Evolutionary conservation across 2,888 invertebrate genomes (phyloP).

Genomic region (Sepiola atlantica): DNA sequence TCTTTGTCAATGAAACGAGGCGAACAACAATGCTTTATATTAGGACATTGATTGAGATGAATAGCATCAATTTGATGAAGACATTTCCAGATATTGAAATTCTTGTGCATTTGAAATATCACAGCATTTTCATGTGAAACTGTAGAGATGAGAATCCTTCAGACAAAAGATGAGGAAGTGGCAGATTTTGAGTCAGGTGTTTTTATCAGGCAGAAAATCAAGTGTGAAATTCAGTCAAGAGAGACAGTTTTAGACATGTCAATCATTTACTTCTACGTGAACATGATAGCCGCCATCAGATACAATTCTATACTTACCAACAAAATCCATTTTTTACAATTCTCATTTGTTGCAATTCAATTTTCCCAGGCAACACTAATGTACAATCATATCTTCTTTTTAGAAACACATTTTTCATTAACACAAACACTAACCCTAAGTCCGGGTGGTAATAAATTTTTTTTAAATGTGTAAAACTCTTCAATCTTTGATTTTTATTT

Average conservation of each 20-base stretch:
- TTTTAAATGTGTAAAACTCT: too few relatives aligned
- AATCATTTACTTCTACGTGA: not conserved
- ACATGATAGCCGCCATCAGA: not conserved
- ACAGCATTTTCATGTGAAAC: not conserved
- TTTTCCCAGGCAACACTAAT: too few relatives aligned
- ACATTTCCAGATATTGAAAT: not conserved
- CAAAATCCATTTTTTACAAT: not conserved
- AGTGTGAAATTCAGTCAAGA: not conserved
- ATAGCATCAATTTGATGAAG: not conserved
- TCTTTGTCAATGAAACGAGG: not conserved
- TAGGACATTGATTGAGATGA: not conserved
- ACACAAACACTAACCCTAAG: too few relatives aligned
- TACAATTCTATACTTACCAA: not conserved
- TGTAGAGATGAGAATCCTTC: not conserved
- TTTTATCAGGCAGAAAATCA: not conserved
- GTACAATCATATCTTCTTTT: too few relatives aligned
- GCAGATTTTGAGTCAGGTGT: not conserved
- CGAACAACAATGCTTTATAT: not conserved
- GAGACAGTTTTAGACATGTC: slow-evolving; percentile 13
- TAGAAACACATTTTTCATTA: too few relatives aligned
- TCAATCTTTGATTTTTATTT: too few relatives aligned
- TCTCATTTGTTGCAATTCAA: not conserved
- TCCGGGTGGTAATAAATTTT: too few relatives aligned
- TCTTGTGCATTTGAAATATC: not conserved
- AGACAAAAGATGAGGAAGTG: not conserved